Conservation (phyloP, 1,140 invertebrate species). For the Drosophila lacteicornis region DNA sequence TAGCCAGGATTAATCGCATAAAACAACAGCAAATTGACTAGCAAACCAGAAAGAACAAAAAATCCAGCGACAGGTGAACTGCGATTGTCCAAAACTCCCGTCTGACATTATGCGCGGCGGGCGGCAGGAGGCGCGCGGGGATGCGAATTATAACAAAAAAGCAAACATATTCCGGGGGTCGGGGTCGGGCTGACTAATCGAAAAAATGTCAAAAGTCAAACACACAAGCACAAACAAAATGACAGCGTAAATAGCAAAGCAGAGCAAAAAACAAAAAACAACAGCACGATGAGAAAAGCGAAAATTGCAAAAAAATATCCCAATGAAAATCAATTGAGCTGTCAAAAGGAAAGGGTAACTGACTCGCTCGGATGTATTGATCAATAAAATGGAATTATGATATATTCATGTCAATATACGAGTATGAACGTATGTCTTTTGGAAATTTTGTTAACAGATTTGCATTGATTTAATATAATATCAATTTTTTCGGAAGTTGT, state of each 20-base stretch:
- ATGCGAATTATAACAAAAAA: constrained; percentile 75
- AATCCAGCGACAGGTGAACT: constrained; percentile 31
- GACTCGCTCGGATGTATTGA: constrained; percentile 20
- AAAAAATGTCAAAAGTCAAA: constrained; percentile 75
- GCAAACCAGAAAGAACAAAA: constrained; percentile 48
- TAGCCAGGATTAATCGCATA: constrained; percentile 74
- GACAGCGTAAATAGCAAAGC: constrained; percentile 59
- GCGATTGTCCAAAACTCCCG: constrained; percentile 36
- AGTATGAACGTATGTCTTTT: not conserved
- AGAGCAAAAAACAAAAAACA: constrained; percentile 17
- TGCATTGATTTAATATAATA: not conserved
- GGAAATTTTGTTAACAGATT: not conserved
- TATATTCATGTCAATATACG: constrained; percentile 8
- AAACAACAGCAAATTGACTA: constrained; percentile 73
- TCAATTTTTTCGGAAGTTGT: not conserved
- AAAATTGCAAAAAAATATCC: constrained; percentile 29
- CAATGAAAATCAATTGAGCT: constrained; percentile 47
- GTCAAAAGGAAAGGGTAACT: constrained; percentile 6
- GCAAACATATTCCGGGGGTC: constrained; percentile 55
- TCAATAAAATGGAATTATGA: constrained; percentile 45
- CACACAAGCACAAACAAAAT: constrained; percentile 67
- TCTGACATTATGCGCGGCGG: constrained; percentile 49
- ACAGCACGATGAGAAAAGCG: constrained; percentile 23
- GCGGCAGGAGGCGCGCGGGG: constrained; percentile 52
- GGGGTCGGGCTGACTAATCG: constrained; percentile 36